A percentile compares a stretch with the other conserved stretches of the same genome.
These are phyloP conservation scores for Ametastegia equiseti DNA, from an alignment of 2,888 invertebrate genomes.

Conservation along the genomic window DNA sequence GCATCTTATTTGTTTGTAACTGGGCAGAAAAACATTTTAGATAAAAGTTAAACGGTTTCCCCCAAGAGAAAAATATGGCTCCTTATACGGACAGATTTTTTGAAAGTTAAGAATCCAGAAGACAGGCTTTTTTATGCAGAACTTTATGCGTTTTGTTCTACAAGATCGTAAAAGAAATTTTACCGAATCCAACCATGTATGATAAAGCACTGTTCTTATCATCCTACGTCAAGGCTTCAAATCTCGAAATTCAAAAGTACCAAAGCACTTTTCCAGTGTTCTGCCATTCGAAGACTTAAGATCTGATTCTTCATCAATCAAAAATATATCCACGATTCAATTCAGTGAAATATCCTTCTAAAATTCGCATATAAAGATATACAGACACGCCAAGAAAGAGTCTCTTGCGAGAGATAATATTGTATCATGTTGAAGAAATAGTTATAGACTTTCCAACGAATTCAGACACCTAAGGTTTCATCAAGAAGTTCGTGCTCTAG, in stretches of 20 bases:
- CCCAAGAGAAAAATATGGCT: background rate
- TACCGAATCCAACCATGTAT: background rate
- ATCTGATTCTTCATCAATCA: background rate
- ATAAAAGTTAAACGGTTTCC: background rate
- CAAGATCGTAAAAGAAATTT: background rate
- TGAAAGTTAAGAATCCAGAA: background rate
- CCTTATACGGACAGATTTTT: background rate
- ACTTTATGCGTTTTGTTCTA: conserved; percentile 1
- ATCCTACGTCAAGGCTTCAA: background rate
- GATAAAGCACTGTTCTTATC: background rate
- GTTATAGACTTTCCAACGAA: too few species aligned
- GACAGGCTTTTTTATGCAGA: background rate
- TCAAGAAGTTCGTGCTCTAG: background rate
- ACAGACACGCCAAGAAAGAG: background rate
- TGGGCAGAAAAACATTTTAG: background rate
- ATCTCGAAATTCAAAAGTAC: background rate
- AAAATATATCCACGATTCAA: background rate
- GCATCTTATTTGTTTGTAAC: background rate
- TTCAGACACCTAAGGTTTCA: background rate
- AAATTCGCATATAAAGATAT: background rate
- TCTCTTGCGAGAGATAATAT: background rate
- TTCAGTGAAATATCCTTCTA: background rate
- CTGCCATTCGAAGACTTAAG: background rate
- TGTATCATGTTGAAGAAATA: too few species aligned
- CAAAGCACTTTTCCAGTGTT: background rate